Percentiles rank a stretch among this genome's conserved stretches.
Conservation (phyloP, 2,888 invertebrate species). For the Plusia festucae region DNA sequence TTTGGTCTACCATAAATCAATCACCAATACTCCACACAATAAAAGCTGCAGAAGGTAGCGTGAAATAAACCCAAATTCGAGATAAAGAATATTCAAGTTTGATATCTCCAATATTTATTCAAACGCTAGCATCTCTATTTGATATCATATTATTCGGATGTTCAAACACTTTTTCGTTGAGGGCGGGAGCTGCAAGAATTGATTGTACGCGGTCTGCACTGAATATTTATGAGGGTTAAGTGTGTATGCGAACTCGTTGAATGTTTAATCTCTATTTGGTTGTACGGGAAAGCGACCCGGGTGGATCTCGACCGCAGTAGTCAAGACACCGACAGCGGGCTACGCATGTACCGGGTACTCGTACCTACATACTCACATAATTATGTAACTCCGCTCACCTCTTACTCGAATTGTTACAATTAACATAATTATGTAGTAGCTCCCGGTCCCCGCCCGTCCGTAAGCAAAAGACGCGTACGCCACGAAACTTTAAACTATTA, state of each 20-base stretch:
- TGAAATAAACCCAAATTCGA: constrained; percentile 54
- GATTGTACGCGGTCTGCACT: constrained; percentile 84
- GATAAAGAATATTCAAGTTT: constrained; percentile 65
- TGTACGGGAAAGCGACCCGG: constrained; percentile 64
- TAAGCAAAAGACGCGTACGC: not conserved
- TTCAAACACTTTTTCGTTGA: constrained; percentile 84
- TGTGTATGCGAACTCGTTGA: constrained; percentile 88
- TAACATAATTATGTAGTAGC: constrained; percentile 49
- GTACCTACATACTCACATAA: constrained; percentile 27
- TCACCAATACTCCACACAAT: constrained; percentile 52
- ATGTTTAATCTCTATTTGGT: constrained; percentile 87
- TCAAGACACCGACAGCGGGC: constrained; percentile 45
- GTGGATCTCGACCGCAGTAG: constrained; percentile 60
- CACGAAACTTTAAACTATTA: constrained; percentile 26
- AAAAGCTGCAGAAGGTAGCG: constrained; percentile 45
- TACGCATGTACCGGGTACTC: not conserved
- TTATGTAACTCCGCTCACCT: constrained; percentile 32
- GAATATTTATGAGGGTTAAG: constrained; percentile 89
- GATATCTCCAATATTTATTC: constrained; percentile 79
- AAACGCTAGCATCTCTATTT: constrained; percentile 77
- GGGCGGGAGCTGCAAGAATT: constrained; percentile 81
- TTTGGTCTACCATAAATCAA: constrained; percentile 42
- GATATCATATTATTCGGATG: constrained; percentile 82
- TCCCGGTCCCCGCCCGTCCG: constrained; percentile 24
- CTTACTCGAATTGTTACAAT: constrained; percentile 31